These are phyloP conservation scores for Chitala chitala DNA, from an alignment of 2,113 vertebrate genomes.

Conservation along the genomic window DNA sequence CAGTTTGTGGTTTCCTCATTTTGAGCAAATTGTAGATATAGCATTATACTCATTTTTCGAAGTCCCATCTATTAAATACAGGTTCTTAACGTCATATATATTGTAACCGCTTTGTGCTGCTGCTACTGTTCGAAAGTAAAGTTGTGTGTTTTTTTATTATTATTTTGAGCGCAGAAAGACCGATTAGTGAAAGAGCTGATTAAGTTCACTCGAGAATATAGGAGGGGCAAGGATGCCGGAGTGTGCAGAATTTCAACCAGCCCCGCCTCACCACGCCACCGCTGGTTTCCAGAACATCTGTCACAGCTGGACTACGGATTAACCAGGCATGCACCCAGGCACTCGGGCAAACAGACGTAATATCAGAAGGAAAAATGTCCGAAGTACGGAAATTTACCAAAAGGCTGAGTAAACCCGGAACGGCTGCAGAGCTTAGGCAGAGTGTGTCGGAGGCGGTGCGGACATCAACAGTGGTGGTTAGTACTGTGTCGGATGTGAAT, in stretches of 20 bases:
- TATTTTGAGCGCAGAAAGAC: too few species aligned
- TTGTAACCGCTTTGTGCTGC: too few species aligned
- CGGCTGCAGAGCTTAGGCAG: slow-evolving; percentile 81
- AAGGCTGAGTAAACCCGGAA: slow-evolving; percentile 81
- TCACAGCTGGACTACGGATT: slow-evolving; percentile 30
- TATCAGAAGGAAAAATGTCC: slow-evolving; percentile 54
- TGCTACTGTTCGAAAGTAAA: too few species aligned
- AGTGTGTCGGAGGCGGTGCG: slow-evolving; percentile 82
- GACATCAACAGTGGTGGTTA: slow-evolving; percentile 73
- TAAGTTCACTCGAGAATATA: neutral
- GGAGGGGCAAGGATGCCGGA: neutral
- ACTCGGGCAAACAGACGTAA: slow-evolving; percentile 14
- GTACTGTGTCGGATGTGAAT: slow-evolving; percentile 40
- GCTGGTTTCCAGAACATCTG: slow-evolving; percentile 49
- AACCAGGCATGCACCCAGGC: slow-evolving; percentile 42
- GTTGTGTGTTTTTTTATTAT: too few species aligned
- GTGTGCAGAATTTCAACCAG: neutral
- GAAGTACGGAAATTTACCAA: slow-evolving; percentile 86
- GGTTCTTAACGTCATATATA: too few species aligned
- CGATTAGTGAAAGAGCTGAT: too few species aligned
- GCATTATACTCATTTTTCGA: too few species aligned
- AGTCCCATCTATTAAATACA: too few species aligned
- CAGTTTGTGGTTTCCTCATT: too few species aligned
- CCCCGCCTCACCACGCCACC: slow-evolving; percentile 42
- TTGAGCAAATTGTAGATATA: too few species aligned